phyloP scores from a whole-genome alignment of 1,140 invertebrate species.

The Cydia amplana region DNA sequence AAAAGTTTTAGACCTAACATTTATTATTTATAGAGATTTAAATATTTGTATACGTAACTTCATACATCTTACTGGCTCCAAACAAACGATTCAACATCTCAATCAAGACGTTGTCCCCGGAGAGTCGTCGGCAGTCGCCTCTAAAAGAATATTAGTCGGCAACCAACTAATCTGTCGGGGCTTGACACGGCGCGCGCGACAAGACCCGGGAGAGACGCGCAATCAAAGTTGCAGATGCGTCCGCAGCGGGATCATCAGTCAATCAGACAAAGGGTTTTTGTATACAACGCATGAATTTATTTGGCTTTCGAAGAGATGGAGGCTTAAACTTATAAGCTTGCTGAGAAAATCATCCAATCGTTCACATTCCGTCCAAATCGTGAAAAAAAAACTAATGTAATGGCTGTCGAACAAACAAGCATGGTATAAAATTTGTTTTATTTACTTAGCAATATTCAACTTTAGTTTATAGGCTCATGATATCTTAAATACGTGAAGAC shows the following conservation, averaged over 20 bases:
- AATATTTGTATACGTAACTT: background rate
- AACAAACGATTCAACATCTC: slow-evolving; percentile 36
- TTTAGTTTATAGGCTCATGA: too few species aligned
- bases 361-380: too few species aligned
- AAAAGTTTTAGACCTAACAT: too few species aligned
- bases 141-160: slow-evolving; percentile 52
- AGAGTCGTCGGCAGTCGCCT: slow-evolving; percentile 37
- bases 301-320: background rate
- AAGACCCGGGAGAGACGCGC: slow-evolving; percentile 30
- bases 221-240: slow-evolving; percentile 40
- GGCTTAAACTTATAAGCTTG: too few species aligned
- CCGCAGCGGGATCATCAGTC: slow-evolving; percentile 36
- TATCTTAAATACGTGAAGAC: too few species aligned
- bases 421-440: too few species aligned
- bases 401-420: too few species aligned
- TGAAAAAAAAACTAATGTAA: too few species aligned
- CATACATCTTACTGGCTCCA: background rate
- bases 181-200: background rate
- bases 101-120: slow-evolving; percentile 46
- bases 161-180: slow-evolving; percentile 37
- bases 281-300: background rate
- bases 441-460: too few species aligned
- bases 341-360: too few species aligned
- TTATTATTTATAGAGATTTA: too few species aligned
- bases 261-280: slow-evolving; percentile 25